Percentiles rank a stretch among this genome's conserved stretches.
Evolutionary conservation across 2,888 invertebrate species (phyloP).

Genomic region (Parnassius glacialis): DNA sequence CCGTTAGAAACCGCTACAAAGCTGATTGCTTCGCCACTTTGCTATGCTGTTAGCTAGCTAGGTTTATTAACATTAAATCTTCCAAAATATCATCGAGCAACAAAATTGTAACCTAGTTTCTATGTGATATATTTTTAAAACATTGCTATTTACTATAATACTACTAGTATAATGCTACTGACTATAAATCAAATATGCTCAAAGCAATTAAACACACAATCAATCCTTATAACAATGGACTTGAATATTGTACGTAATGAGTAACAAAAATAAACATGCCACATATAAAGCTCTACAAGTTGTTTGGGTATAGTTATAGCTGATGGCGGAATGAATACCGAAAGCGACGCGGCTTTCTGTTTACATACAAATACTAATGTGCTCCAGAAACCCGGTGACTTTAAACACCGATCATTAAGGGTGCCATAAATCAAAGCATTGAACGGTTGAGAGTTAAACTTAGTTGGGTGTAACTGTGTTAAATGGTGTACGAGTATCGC

Average conservation of each 20-base stretch:
- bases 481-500: constrained; percentile 13
- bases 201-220: not conserved
- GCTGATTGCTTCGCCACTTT: too few relatives aligned
- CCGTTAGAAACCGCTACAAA: too few relatives aligned
- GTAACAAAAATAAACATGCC: constrained; percentile 9
- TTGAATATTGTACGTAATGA: not conserved
- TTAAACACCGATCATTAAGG: constrained; percentile 26
- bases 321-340: constrained; percentile 4
- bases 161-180: not conserved
- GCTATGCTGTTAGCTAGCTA: too few relatives aligned
- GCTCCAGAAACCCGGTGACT: constrained; percentile 19
- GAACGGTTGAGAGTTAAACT: constrained; percentile 17
- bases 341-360: constrained; percentile 22
- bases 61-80: too few relatives aligned
- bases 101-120: too few relatives aligned
- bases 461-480: constrained; percentile 16
- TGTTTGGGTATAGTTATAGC: constrained; percentile 4
- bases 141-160: not conserved
- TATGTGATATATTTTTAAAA: too few relatives aligned
- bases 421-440: constrained; percentile 24
- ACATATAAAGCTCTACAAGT: not conserved
- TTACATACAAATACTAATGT: constrained; percentile 26
- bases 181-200: not conserved
- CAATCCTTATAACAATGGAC: not conserved
- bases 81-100: too few relatives aligned